phyloP scores from a whole-genome alignment of 2,113 vertebrate genomes.

The Neopipo cinnamomea region DNA sequence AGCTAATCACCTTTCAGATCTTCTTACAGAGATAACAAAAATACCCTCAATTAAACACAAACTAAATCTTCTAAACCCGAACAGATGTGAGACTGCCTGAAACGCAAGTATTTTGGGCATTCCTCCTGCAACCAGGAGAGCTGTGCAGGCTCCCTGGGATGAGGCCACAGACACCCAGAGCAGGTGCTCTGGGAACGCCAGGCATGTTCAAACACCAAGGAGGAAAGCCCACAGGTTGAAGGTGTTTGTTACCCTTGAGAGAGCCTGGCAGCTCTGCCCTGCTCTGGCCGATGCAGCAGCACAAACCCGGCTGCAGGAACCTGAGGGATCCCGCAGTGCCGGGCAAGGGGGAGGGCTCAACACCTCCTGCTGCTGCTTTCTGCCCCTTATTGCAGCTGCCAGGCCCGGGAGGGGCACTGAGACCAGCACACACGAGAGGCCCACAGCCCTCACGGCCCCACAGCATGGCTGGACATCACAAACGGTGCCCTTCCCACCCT shows the following conservation, averaged over 20 bases:
- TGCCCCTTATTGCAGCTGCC: not conserved
- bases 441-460: not conserved
- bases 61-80: constrained; percentile 9
- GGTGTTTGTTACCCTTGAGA: not conserved
- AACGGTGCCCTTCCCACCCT: not conserved
- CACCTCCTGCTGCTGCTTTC: not conserved
- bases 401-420: not conserved
- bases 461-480: not conserved
- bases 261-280: not conserved
- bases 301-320: not conserved
- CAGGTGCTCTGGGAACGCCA: constrained; percentile 30
- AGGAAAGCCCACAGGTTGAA: constrained; percentile 1
- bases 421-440: accelerated
- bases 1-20: not conserved
- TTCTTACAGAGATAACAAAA: constrained; percentile 20
- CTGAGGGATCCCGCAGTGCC: not conserved
- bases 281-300: not conserved
- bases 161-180: not conserved
- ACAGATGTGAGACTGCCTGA: not conserved
- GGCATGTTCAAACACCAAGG: not conserved
- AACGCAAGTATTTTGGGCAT: not conserved
- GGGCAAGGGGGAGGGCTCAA: not conserved
- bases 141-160: not conserved
- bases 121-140: not conserved
- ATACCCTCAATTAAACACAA: not conserved